phyloP scores from a whole-genome alignment of 2,797 vertebrate species.

The Philypnodon macrostomus region DNA sequence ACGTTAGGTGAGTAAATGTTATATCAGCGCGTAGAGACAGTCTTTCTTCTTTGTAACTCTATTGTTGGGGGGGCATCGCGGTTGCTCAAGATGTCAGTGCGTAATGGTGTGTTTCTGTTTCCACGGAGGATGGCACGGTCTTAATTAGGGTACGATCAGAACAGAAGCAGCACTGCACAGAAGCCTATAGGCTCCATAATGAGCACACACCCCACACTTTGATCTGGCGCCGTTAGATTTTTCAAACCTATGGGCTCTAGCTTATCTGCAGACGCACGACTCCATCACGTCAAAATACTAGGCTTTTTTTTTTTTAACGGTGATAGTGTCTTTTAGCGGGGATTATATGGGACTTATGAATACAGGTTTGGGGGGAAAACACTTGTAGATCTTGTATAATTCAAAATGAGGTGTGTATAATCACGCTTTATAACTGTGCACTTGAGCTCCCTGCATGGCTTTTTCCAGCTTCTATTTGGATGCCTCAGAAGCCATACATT shows the following conservation, averaged over 20 bases:
- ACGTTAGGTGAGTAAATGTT: conserved; percentile 28
- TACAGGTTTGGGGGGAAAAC: background rate
- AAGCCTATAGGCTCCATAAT: conserved; percentile 47
- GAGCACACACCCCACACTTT: conserved; percentile 51
- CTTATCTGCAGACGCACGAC: conserved; percentile 42
- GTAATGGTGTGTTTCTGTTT: conserved; percentile 22
- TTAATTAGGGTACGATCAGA: conserved; percentile 48
- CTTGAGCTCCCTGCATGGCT: too few species aligned
- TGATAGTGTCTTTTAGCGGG: conserved; percentile 5
- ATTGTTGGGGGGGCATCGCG: background rate
- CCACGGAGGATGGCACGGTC: conserved; percentile 34
- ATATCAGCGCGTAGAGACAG: conserved; percentile 9
- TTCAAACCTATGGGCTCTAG: conserved; percentile 40
- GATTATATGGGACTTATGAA: background rate
- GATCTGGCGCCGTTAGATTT: conserved; percentile 44
- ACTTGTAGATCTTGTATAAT: background rate
- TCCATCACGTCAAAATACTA: conserved; percentile 25
- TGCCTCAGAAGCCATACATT: too few species aligned
- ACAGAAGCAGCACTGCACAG: conserved; percentile 27
- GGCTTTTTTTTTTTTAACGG: conserved; percentile 2
- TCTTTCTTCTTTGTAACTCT: conserved; percentile 17
- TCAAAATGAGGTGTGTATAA: background rate
- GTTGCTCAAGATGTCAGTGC: background rate
- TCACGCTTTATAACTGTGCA: too few species aligned
- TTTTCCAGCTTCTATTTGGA: too few species aligned